A percentile compares a stretch with the other conserved stretches of the same genome.
Conservation (phyloP, 2,888 invertebrate species). For the Carpatolechia fugitivella region DNA sequence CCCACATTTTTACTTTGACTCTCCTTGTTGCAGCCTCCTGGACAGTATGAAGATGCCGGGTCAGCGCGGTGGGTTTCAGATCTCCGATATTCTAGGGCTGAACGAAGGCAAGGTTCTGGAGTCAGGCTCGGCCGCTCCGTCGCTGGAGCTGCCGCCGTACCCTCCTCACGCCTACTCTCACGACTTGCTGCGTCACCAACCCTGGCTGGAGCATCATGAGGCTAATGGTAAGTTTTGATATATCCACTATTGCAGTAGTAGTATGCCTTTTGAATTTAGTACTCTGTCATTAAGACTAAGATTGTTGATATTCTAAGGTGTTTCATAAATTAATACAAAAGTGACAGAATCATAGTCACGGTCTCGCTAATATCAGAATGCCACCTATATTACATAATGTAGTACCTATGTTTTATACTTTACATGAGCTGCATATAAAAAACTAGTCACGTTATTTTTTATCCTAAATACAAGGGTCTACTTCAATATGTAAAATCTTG, state of each 20-base stretch:
- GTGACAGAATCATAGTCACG: no score
- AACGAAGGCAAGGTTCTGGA: constrained; percentile 82
- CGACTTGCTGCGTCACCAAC: constrained; percentile 66
- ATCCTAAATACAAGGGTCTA: no score
- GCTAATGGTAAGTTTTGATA: constrained; percentile 42
- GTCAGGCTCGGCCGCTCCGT: constrained; percentile 41
- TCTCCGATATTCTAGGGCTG: constrained; percentile 94
- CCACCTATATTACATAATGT: no score
- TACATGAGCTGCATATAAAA: no score
- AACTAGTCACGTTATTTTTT: no score
- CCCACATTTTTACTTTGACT: constrained; percentile 1
- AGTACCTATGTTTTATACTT: no score
- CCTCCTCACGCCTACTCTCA: constrained; percentile 63
- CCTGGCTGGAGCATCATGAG: constrained; percentile 72
- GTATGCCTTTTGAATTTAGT: no score
- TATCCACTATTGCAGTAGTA: not conserved
- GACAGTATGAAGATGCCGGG: constrained; percentile 91
- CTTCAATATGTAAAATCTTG: no score
- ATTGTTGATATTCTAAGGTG: no score
- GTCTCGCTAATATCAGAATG: no score
- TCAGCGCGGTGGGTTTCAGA: constrained; percentile 91
- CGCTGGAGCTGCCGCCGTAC: constrained; percentile 62
- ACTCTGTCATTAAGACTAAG: no score
- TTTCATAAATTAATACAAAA: no score
- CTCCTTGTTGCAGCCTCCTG: constrained; percentile 80